Percentiles rank a stretch among this genome's conserved stretches.
Conservation (phyloP, 1,140 invertebrate species). For the Muscidifurax raptorellus region DNA sequence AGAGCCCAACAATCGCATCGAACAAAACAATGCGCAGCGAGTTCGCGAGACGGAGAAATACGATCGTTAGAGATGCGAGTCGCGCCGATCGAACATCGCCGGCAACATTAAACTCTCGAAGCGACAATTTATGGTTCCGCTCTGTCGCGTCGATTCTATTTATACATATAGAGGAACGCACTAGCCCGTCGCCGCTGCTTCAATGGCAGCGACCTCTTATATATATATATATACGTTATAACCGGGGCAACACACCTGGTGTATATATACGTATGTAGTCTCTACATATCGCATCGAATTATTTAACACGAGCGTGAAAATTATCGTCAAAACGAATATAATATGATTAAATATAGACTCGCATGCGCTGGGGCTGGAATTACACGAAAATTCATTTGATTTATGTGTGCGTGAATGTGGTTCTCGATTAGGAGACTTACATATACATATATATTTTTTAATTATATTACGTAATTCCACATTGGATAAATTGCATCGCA, state of each 20-base stretch:
- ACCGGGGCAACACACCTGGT: background rate
- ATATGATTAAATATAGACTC: background rate
- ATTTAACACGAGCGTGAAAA: background rate
- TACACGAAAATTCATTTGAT: background rate
- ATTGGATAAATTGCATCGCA: background rate
- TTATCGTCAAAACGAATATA: background rate
- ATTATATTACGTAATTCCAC: constrained; percentile 13
- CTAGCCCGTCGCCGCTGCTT: background rate
- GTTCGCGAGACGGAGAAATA: background rate
- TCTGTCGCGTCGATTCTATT: constrained; percentile 27
- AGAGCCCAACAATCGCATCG: background rate
- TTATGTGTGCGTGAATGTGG: too few relatives aligned
- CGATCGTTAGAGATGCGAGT: constrained; percentile 39
- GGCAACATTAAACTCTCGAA: constrained; percentile 34
- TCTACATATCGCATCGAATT: background rate
- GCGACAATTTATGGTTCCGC: constrained; percentile 34
- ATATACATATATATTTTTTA: background rate
- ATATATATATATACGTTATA: background rate
- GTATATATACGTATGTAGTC: too few relatives aligned
- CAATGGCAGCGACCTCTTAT: constrained; percentile 13
- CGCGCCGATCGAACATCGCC: constrained; percentile 27
- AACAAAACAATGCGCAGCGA: constrained; percentile 22
- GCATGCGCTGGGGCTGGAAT: too few relatives aligned
- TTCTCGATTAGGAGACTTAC: too few relatives aligned
- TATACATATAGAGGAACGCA: background rate